Evolutionary conservation across 2,888 invertebrate species (phyloP).

Genomic region (Synergus laeviventris): DNA sequence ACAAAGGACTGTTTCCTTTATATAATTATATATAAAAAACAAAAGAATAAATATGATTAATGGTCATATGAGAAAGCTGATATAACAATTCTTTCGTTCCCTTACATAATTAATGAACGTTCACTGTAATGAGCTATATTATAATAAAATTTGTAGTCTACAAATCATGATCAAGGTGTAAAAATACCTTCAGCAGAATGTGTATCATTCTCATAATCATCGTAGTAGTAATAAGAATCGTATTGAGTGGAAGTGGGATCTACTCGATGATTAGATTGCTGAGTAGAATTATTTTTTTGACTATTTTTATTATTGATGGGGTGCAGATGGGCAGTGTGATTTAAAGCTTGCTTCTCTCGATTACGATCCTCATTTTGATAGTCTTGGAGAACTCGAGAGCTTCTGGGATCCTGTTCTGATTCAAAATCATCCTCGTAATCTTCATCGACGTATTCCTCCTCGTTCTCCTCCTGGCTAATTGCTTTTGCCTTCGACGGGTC

Average conservation of each 20-base stretch:
- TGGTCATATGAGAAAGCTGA: no score
- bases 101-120: not conserved
- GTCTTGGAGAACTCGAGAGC: slow-evolving; percentile 45
- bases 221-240: slow-evolving; percentile 66
- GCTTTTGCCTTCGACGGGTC: slow-evolving; percentile 49
- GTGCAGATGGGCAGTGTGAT: slow-evolving; percentile 47
- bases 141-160: not conserved
- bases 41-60: no score
- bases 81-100: not conserved
- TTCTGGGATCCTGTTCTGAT: slow-evolving; percentile 46
- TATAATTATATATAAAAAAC: no score
- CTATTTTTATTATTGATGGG: slow-evolving; percentile 41
- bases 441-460: slow-evolving; percentile 42
- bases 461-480: slow-evolving; percentile 42
- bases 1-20: no score
- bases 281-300: slow-evolving; percentile 43
- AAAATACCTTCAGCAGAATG: slow-evolving; percentile 49
- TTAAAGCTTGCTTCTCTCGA: slow-evolving; percentile 49
- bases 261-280: slow-evolving; percentile 58
- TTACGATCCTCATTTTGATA: slow-evolving; percentile 10
- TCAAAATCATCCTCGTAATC: slow-evolving; percentile 49
- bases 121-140: no score
- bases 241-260: slow-evolving; percentile 58
- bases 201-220: slow-evolving; percentile 68
- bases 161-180: not conserved